Percentiles rank a stretch among this genome's conserved stretches.
Evolutionary conservation across 2,797 vertebrate species (phyloP).

Genomic region (Australoheros facetus): DNA sequence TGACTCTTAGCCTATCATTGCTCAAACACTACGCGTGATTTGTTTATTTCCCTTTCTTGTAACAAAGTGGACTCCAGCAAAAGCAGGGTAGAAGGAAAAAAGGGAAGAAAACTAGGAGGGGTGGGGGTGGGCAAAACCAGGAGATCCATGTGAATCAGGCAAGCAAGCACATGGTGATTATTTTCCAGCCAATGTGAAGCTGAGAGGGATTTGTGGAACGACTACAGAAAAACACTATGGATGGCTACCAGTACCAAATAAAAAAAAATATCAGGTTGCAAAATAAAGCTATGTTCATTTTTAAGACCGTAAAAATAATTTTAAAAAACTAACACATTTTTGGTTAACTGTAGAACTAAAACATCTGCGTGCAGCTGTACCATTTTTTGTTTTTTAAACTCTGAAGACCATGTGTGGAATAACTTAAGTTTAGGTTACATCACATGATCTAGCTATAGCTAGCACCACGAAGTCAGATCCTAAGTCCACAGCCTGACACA

Average conservation of each 20-base stretch:
- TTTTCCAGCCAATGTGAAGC: constrained; percentile 49
- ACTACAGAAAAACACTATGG: constrained; percentile 17
- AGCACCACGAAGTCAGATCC: constrained; percentile 57
- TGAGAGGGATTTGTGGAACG: constrained; percentile 7
- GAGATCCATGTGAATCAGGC: constrained; percentile 55
- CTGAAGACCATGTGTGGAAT: background rate
- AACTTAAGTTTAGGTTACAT: constrained; percentile 11
- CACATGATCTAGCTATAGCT: constrained; percentile 53
- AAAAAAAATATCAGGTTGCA: background rate
- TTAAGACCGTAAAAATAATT: background rate
- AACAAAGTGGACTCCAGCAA: constrained; percentile 38
- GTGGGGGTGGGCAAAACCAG: constrained; percentile 50
- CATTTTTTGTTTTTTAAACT: background rate
- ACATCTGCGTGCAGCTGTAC: background rate
- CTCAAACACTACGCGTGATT: constrained; percentile 42
- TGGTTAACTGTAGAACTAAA: constrained; percentile 2
- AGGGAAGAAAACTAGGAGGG: constrained; percentile 63
- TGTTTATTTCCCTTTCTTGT: background rate
- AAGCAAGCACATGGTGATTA: constrained; percentile 62
- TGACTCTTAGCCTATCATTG: constrained; percentile 24
- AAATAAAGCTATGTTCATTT: background rate
- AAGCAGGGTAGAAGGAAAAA: constrained; percentile 63
- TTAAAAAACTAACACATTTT: background rate
- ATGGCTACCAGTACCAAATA: background rate
- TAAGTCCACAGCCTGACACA: constrained; percentile 56